Percentiles rank a stretch among this genome's conserved stretches.
These are phyloP conservation scores for Ceryle rudis DNA, from an alignment of 2,797 vertebrate genomes.

Conservation along the genomic window DNA sequence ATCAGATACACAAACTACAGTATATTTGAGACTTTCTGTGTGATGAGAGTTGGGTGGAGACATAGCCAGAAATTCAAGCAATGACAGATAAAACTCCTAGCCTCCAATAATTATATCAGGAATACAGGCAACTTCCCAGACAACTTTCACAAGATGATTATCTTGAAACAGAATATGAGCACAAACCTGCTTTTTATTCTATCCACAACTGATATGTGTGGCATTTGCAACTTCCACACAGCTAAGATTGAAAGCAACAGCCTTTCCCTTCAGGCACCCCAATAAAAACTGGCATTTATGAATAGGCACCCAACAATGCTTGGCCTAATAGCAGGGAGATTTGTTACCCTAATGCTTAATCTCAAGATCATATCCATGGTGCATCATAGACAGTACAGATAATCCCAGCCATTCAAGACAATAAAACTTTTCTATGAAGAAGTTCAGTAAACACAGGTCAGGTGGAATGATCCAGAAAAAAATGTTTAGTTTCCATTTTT, in stretches of 20 bases:
- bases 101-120: neutral
- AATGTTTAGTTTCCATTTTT: neutral
- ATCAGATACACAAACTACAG: neutral
- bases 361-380: neutral
- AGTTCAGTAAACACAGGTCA: neutral
- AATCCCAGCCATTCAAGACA: neutral
- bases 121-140: neutral
- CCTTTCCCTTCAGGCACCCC: neutral
- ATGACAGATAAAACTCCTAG: neutral
- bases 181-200: neutral
- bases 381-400: neutral
- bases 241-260: neutral
- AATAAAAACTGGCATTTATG: neutral
- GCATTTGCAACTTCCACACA: neutral
- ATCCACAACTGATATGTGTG: rapidly evolving
- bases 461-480: neutral
- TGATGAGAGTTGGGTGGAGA: neutral
- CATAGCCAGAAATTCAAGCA: neutral
- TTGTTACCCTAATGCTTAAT: neutral
- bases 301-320: rapidly evolving
- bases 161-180: neutral
- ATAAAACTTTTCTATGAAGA: neutral
- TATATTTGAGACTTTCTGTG: neutral
- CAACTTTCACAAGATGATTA: neutral
- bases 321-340: neutral